These are phyloP conservation scores for Denticeps clupeoides DNA, from an alignment of 2,797 vertebrate species.

Conservation along the genomic window DNA sequence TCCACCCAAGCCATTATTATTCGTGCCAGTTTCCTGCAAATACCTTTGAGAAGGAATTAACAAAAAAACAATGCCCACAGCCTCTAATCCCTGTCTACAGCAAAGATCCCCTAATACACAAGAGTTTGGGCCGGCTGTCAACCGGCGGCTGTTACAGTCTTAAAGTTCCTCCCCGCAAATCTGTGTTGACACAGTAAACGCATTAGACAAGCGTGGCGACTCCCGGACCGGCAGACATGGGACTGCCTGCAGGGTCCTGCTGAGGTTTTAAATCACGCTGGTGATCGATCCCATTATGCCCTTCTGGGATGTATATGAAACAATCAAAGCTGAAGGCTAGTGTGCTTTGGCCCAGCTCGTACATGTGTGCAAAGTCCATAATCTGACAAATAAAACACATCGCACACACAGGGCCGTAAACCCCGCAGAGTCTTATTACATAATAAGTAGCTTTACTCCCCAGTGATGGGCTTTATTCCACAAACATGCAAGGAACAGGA, in stretches of 20 bases:
- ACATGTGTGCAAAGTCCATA: no score
- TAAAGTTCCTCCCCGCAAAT: slow-evolving; percentile 20
- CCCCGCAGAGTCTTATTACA: no score
- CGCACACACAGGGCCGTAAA: no score
- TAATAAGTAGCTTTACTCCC: no score
- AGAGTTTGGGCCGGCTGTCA: slow-evolving; percentile 53
- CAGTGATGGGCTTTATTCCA: no score
- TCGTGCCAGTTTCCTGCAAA: slow-evolving; percentile 63
- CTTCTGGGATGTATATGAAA: no score
- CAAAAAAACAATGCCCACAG: slow-evolving; percentile 62
- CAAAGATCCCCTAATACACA: slow-evolving; percentile 60
- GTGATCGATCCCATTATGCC: no score
- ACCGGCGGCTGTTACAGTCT: slow-evolving; percentile 21
- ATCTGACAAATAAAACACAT: no score
- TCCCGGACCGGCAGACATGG: neutral
- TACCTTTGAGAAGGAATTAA: slow-evolving; percentile 65
- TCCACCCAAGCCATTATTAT: slow-evolving; percentile 53
- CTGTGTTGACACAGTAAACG: slow-evolving; percentile 25
- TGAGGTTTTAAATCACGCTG: no score
- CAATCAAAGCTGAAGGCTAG: no score
- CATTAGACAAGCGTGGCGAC: slow-evolving; percentile 8
- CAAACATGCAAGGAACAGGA: no score
- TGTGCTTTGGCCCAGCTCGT: no score
- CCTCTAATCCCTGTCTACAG: slow-evolving; percentile 60
- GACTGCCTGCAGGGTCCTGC: neutral